Conservation (phyloP, 2,888 invertebrate genomes). For the Acleris emargana region DNA sequence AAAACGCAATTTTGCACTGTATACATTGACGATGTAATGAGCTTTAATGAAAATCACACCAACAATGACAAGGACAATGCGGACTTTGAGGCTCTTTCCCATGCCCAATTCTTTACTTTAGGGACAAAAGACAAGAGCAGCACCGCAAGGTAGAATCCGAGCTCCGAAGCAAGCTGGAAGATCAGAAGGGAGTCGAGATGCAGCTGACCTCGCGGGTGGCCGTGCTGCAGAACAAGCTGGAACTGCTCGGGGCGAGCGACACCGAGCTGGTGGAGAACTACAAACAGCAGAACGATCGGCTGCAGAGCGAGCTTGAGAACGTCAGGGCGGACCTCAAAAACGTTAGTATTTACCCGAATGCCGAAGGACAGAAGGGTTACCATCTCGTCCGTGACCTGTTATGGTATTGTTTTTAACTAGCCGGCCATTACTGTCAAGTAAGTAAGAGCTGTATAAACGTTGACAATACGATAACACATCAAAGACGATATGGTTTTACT, state of each 20-base stretch:
- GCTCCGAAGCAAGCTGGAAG: constrained; percentile 64
- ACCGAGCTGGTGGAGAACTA: constrained; percentile 63
- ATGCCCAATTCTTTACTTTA: constrained; percentile 40
- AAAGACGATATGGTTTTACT: too few relatives aligned
- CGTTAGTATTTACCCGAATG: constrained; percentile 47
- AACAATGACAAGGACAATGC: too few relatives aligned
- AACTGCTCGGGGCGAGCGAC: constrained; percentile 61
- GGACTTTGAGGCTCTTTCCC: too few relatives aligned
- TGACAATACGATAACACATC: too few relatives aligned
- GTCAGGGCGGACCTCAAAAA: constrained; percentile 66
- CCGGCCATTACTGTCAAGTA: too few relatives aligned
- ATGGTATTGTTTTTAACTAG: too few relatives aligned
- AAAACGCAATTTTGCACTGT: too few relatives aligned
- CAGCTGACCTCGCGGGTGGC: constrained; percentile 69
- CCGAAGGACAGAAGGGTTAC: too few relatives aligned
- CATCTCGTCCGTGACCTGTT: too few relatives aligned
- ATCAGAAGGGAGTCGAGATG: constrained; percentile 70
- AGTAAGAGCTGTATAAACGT: too few relatives aligned
- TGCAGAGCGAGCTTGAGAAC: constrained; percentile 63
- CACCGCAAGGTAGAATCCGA: constrained; percentile 73
- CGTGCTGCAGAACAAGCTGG: constrained; percentile 68
- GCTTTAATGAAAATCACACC: too few relatives aligned
- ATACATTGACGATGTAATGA: too few relatives aligned
- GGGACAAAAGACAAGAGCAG: constrained; percentile 72
- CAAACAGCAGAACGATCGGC: constrained; percentile 64